Conservation (phyloP, 2,113 vertebrate species). For the Herpailurus yagouaroundi region DNA sequence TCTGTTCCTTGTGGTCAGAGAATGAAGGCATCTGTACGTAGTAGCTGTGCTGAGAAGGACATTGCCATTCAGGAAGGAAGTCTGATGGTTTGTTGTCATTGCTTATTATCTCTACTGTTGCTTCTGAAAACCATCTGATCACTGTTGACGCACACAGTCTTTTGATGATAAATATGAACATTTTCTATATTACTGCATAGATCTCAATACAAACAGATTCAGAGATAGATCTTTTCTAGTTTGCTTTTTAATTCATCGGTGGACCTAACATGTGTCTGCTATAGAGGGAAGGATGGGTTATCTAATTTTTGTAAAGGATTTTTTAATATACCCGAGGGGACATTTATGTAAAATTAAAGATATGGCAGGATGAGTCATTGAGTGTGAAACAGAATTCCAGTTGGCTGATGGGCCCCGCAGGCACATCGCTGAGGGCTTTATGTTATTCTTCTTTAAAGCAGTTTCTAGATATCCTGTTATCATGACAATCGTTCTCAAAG, state of each 20-base stretch:
- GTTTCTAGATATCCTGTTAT: constrained; percentile 14
- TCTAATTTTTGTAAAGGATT: constrained; percentile 42
- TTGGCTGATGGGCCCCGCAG: not conserved
- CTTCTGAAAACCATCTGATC: constrained; percentile 23
- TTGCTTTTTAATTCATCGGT: not conserved
- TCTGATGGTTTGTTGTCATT: not conserved
- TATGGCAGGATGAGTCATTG: not conserved
- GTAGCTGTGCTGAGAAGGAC: not conserved
- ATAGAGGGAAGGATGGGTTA: not conserved
- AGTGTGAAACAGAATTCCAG: not conserved
- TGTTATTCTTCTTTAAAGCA: constrained; percentile 32
- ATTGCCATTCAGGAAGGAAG: not conserved
- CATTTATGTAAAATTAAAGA: constrained; percentile 21
- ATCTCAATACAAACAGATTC: not conserved
- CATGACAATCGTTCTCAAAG: constrained; percentile 33
- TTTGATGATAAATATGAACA: not conserved
- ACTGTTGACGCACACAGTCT: not conserved
- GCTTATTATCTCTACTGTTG: not conserved
- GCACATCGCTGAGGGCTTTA: not conserved
- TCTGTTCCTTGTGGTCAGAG: not conserved
- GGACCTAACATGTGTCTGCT: not conserved
- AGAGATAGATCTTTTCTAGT: not conserved
- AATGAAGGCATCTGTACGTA: not conserved
- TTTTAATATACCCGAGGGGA: not conserved
- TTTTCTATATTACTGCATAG: not conserved